Percentiles rank a stretch among this genome's conserved stretches.
Evolutionary conservation across 2,113 vertebrate genomes (phyloP).

Genomic region (Hystrix brachyura): DNA sequence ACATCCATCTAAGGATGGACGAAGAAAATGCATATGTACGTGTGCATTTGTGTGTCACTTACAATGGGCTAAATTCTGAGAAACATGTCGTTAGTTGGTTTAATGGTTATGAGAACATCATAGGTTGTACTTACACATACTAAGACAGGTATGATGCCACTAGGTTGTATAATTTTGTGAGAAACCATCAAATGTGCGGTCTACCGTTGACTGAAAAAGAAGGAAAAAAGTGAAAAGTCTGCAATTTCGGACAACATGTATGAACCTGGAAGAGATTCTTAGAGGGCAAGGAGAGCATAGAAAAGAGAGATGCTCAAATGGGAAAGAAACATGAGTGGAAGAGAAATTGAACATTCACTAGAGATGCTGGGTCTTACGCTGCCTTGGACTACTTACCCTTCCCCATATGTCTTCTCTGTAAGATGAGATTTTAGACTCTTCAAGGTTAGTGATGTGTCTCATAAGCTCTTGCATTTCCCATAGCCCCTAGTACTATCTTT

Average conservation of each 20-base stretch:
- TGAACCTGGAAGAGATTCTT: background rate
- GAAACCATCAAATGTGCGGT: background rate
- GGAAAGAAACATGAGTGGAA: constrained; percentile 25
- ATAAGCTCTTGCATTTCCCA: background rate
- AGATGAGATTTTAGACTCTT: constrained; percentile 9
- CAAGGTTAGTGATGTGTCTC: background rate
- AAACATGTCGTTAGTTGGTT: background rate
- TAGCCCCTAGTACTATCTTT: background rate
- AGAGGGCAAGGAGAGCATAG: background rate
- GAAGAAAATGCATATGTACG: background rate
- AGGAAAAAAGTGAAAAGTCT: background rate
- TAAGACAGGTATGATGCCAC: background rate
- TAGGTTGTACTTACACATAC: background rate
- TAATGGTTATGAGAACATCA: background rate
- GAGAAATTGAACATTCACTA: background rate
- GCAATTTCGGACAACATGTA: background rate
- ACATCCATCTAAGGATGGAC: background rate
- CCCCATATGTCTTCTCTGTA: background rate
- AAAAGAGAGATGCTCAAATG: background rate
- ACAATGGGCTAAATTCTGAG: background rate
- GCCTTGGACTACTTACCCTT: background rate
- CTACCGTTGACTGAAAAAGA: background rate
- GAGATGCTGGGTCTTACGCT: background rate
- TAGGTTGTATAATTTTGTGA: background rate
- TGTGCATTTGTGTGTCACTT: background rate